Evolutionary conservation across 2,113 vertebrate genomes (phyloP).

Genomic region (Lycaon pictus): DNA sequence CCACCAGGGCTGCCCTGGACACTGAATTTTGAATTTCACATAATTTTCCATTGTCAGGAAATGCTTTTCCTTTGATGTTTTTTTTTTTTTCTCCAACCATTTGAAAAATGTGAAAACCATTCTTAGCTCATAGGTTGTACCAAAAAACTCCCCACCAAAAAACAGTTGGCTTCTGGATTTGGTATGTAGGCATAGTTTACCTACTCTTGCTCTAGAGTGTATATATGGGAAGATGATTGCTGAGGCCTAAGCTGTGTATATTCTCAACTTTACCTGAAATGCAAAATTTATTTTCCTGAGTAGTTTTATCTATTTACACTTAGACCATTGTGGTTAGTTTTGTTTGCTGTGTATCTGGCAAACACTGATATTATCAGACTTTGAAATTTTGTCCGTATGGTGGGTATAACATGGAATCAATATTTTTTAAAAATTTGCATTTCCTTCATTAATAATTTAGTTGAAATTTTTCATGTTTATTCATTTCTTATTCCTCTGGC

Average conservation of each 20-base stretch:
- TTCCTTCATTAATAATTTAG: not conserved
- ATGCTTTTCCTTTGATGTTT: not conserved
- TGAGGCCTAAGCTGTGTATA: not conserved
- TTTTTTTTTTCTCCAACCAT: not conserved
- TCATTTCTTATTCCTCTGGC: not conserved
- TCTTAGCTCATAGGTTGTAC: not conserved
- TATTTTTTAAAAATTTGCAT: not conserved
- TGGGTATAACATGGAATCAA: not conserved
- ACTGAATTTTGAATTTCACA: slow-evolving; percentile 35
- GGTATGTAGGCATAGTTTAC: not conserved
- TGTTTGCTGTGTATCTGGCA: not conserved
- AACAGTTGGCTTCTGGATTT: not conserved
- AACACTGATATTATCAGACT: not conserved
- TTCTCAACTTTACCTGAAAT: not conserved
- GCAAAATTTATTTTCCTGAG: slow-evolving; percentile 29
- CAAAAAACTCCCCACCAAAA: not conserved
- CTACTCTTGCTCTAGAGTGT: not conserved
- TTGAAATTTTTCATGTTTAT: slow-evolving; percentile 35
- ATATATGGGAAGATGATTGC: not conserved
- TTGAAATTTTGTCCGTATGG: slow-evolving; percentile 7
- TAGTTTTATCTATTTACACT: not conserved
- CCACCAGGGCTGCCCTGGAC: not conserved
- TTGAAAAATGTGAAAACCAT: slow-evolving; percentile 31
- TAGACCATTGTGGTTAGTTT: not conserved
- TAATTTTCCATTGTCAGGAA: not conserved